Conservation (phyloP, 2,113 vertebrate genomes). For the Maccullochella peelii region DNA sequence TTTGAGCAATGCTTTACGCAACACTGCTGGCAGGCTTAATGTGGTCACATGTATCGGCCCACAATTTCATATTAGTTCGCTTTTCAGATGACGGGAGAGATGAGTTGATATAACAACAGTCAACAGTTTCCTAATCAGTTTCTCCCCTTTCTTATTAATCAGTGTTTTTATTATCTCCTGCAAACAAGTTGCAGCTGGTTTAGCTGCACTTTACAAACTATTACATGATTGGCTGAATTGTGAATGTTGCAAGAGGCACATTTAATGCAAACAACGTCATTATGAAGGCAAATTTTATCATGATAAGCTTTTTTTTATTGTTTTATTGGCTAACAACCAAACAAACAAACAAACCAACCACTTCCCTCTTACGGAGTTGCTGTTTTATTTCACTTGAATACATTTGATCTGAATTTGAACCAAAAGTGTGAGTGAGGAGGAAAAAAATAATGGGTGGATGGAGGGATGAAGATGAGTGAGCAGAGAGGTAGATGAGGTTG, state of each 20-base stretch:
- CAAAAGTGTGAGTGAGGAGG: background rate
- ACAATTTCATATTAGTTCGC: background rate
- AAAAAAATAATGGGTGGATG: slow-evolving; percentile 22
- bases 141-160: background rate
- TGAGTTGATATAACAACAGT: background rate
- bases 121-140: background rate
- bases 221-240: background rate
- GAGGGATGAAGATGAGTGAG: slow-evolving; percentile 21
- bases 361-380: background rate
- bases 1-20: background rate
- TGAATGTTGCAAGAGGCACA: background rate
- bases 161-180: too few species aligned
- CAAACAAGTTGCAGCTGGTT: background rate
- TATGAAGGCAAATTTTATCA: background rate
- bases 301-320: background rate
- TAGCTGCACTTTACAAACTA: background rate
- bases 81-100: background rate
- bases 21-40: background rate
- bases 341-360: background rate
- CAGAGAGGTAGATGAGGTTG: slow-evolving; percentile 47
- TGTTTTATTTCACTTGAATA: slow-evolving; percentile 10
- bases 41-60: background rate
- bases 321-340: background rate
- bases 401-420: slow-evolving; percentile 10
- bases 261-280: background rate